Conservation (phyloP, 2,888 invertebrate genomes). For the Parnassius glacialis region DNA sequence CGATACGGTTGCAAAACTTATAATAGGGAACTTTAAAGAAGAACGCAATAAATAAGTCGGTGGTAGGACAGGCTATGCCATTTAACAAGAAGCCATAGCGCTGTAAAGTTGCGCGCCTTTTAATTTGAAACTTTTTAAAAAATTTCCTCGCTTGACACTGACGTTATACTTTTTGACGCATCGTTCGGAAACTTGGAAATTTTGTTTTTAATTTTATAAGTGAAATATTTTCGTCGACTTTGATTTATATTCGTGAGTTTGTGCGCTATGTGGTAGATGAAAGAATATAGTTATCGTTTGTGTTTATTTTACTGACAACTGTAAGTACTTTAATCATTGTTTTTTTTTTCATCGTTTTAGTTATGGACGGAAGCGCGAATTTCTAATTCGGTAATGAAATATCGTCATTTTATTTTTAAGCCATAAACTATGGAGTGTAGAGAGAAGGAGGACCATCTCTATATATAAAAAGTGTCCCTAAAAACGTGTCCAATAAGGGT, state of each 20-base stretch:
- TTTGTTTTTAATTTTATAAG: slow-evolving; percentile 12
- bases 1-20: slow-evolving; percentile 56
- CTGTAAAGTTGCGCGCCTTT: slow-evolving; percentile 29
- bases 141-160: slow-evolving; percentile 26
- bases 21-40: slow-evolving; percentile 48
- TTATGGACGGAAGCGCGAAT: too few relatives aligned
- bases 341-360: too few relatives aligned
- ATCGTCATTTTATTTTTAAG: too few relatives aligned
- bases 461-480: too few relatives aligned
- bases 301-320: neutral
- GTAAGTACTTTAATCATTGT: neutral
- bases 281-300: neutral
- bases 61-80: slow-evolving; percentile 25
- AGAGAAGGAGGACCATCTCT: too few relatives aligned
- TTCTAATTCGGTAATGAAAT: too few relatives aligned
- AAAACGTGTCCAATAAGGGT: too few relatives aligned
- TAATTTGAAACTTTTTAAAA: slow-evolving; percentile 26
- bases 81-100: slow-evolving; percentile 30
- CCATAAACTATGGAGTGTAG: too few relatives aligned
- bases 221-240: neutral
- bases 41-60: slow-evolving; percentile 32
- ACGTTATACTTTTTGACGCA: slow-evolving; percentile 8
- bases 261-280: neutral
- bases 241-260: neutral
- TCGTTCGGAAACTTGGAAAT: slow-evolving; percentile 18